These are phyloP conservation scores for Prosopocoilus inquinatus DNA, from an alignment of 2,888 invertebrate genomes.

Conservation along the genomic window DNA sequence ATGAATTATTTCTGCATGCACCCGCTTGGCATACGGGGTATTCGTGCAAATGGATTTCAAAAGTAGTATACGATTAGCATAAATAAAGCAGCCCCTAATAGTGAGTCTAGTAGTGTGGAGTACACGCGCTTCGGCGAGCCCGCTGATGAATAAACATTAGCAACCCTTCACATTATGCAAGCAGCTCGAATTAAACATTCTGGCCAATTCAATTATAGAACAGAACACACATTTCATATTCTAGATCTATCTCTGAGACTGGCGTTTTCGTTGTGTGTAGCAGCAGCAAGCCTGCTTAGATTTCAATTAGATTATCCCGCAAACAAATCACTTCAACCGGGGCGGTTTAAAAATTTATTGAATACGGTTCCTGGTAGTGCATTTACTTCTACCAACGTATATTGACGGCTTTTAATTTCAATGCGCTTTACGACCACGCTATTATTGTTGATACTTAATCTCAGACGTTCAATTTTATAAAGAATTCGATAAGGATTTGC, in stretches of 20 bases:
- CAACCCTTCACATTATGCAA: conserved; percentile 50
- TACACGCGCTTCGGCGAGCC: conserved; percentile 27
- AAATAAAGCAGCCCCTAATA: conserved; percentile 21
- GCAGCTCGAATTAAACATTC: conserved; percentile 48
- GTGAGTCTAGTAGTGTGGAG: conserved; percentile 25
- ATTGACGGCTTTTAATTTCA: no score
- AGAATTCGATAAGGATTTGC: no score
- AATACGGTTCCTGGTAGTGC: background rate
- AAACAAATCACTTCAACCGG: conserved; percentile 13
- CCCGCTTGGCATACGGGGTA: background rate
- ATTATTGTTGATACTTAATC: no score
- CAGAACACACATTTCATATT: conserved; percentile 48
- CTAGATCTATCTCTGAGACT: conserved; percentile 39
- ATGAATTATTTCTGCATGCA: no score
- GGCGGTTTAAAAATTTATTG: conserved; percentile 2
- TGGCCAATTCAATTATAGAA: conserved; percentile 51
- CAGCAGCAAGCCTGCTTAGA: conserved; percentile 11
- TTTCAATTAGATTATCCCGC: conserved; percentile 19
- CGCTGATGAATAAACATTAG: conserved; percentile 48
- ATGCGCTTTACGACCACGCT: no score
- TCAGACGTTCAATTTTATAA: no score
- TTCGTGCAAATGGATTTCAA: conserved; percentile 6
- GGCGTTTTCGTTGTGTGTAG: conserved; percentile 24
- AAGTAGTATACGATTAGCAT: conserved; percentile 28
- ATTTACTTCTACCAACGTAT: no score